Conservation (phyloP, 1,140 invertebrate species). For the Melipona quadrifasciata region DNA sequence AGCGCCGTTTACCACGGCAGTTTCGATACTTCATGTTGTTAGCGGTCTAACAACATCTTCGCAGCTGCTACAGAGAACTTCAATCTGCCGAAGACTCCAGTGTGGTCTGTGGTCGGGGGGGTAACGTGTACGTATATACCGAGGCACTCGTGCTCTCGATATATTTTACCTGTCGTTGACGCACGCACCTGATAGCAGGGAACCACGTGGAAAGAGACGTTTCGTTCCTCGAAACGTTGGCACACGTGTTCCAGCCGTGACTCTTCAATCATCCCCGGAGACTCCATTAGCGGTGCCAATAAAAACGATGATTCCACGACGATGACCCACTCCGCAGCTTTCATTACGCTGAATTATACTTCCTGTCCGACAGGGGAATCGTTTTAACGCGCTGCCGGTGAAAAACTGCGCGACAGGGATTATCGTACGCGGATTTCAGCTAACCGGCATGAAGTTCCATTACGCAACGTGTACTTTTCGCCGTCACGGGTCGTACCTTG, state of each 20-base stretch:
- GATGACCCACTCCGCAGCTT: neutral
- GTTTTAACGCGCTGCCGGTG: neutral
- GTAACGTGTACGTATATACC: neutral
- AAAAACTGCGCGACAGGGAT: slow-evolving; percentile 9
- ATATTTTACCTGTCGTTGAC: slow-evolving; percentile 14
- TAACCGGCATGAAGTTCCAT: slow-evolving; percentile 19
- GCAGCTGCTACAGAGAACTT: slow-evolving; percentile 1
- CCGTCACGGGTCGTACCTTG: slow-evolving; percentile 7
- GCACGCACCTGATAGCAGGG: slow-evolving; percentile 25
- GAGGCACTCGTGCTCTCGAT: neutral
- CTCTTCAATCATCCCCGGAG: neutral
- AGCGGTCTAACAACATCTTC: neutral
- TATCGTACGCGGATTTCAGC: slow-evolving; percentile 5
- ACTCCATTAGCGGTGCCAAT: slow-evolving; percentile 1
- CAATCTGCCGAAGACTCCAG: slow-evolving; percentile 19
- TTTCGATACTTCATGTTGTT: neutral
- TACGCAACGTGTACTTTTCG: slow-evolving; percentile 36
- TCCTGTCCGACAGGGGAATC: neutral
- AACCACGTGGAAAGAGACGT: neutral
- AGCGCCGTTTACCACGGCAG: neutral
- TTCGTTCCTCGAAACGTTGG: slow-evolving; percentile 29
- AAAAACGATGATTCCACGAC: slow-evolving; percentile 8
- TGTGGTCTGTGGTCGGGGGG: slow-evolving; percentile 42
- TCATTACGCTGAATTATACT: slow-evolving; percentile 32
- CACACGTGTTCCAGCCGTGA: slow-evolving; percentile 28